A percentile compares a stretch with the other conserved stretches of the same genome.
These are phyloP conservation scores for Chloroceryle inda DNA, from an alignment of 2,797 vertebrate genomes.

Conservation along the genomic window DNA sequence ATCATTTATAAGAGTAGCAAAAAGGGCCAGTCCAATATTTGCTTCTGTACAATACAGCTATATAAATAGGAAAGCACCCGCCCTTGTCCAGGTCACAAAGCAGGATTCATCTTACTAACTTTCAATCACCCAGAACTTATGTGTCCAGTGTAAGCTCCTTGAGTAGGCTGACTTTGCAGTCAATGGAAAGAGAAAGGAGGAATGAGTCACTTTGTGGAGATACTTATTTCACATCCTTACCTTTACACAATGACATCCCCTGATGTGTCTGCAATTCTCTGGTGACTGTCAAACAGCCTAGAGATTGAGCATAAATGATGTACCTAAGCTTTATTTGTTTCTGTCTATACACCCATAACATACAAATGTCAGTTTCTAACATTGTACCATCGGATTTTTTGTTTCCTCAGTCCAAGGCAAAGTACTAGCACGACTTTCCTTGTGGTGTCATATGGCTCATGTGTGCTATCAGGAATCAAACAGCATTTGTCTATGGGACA, in stretches of 20 bases:
- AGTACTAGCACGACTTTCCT: background rate
- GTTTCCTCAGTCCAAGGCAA: background rate
- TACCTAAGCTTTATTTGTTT: background rate
- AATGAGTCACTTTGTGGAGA: background rate
- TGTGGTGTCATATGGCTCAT: background rate
- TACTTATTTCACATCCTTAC: background rate
- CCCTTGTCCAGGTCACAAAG: background rate
- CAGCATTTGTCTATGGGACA: background rate
- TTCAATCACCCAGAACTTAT: background rate
- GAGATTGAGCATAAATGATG: background rate
- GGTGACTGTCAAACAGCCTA: background rate
- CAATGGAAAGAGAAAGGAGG: background rate
- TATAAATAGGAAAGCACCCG: background rate
- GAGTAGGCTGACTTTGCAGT: background rate
- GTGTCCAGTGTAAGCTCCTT: background rate
- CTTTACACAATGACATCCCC: background rate
- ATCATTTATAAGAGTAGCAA: background rate
- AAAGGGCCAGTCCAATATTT: background rate
- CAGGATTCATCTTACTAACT: background rate
- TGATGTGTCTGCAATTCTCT: background rate
- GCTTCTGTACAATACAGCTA: background rate
- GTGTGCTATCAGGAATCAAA: background rate
- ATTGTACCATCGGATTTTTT: background rate
- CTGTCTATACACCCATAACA: background rate
- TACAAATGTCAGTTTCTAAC: background rate